These are phyloP conservation scores for Drosophila lacteicornis DNA, from an alignment of 1,140 invertebrate genomes.

Conservation along the genomic window DNA sequence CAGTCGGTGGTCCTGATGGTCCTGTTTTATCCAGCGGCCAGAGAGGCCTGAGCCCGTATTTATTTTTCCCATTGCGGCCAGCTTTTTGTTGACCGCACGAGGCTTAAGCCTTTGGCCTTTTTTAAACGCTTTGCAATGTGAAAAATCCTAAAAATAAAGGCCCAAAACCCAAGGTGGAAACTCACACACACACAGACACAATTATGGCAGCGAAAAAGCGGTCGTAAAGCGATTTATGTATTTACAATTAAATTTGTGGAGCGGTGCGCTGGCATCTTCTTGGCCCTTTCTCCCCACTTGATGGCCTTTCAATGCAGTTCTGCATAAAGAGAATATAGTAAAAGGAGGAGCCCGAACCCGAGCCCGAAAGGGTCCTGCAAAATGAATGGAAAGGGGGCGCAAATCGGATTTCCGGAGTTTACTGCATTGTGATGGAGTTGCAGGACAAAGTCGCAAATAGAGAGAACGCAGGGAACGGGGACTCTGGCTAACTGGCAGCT, in stretches of 20 bases:
- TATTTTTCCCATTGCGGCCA: slow-evolving; percentile 51
- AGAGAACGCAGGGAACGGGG: slow-evolving; percentile 11
- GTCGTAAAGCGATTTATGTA: slow-evolving; percentile 40
- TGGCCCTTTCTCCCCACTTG: slow-evolving; percentile 7
- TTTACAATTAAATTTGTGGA: slow-evolving; percentile 33
- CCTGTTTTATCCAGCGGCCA: slow-evolving; percentile 48
- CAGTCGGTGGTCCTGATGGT: slow-evolving; percentile 27
- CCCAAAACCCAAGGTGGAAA: slow-evolving; percentile 10
- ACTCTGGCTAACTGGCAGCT: slow-evolving; percentile 1
- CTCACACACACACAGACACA: background rate
- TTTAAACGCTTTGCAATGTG: slow-evolving; percentile 49
- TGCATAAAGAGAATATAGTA: slow-evolving; percentile 19
- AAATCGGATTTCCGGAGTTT: slow-evolving; percentile 53
- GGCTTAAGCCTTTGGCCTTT: slow-evolving; percentile 52
- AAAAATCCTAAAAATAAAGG: slow-evolving; percentile 43
- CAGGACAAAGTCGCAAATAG: slow-evolving; percentile 39
- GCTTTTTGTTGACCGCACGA: slow-evolving; percentile 50
- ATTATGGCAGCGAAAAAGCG: slow-evolving; percentile 32
- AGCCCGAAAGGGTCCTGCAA: slow-evolving; percentile 13
- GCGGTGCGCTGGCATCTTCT: background rate
- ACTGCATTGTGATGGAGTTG: slow-evolving; percentile 49
- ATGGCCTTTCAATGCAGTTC: slow-evolving; percentile 26
- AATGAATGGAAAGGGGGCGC: slow-evolving; percentile 18
- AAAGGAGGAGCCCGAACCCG: background rate
- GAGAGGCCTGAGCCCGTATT: slow-evolving; percentile 49